Evolutionary conservation across 2,888 invertebrate genomes (phyloP).

Genomic region (Acanthoscelides obtectus): DNA sequence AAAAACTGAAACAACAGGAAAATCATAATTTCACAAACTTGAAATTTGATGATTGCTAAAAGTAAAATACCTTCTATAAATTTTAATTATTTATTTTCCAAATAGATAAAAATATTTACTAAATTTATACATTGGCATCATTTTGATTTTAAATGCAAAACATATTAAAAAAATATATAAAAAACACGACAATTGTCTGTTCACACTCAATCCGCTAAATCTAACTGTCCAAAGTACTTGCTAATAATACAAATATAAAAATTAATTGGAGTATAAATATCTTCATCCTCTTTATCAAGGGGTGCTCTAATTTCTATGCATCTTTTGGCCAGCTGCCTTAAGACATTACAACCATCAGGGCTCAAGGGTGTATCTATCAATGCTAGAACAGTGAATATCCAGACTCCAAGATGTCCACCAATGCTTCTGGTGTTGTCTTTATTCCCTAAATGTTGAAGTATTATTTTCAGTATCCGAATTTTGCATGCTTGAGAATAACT

Average conservation of each 20-base stretch:
- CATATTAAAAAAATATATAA: too few species aligned
- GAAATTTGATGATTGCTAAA: too few species aligned
- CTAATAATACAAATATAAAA: slow-evolving; percentile 71
- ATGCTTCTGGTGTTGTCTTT: slow-evolving; percentile 39
- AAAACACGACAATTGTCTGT: too few species aligned
- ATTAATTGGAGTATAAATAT: slow-evolving; percentile 56
- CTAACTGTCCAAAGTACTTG: slow-evolving; percentile 69
- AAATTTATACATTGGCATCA: too few species aligned
- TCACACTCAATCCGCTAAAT: slow-evolving; percentile 57
- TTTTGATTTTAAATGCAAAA: too few species aligned
- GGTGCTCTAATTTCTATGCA: slow-evolving; percentile 46
- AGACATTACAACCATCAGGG: slow-evolving; percentile 55
- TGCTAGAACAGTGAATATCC: slow-evolving; percentile 60
- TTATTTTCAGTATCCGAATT: slow-evolving; percentile 32
- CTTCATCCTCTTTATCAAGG: slow-evolving; percentile 38
- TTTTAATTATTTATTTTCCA: too few species aligned
- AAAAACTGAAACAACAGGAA: too few species aligned
- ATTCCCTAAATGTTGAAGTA: slow-evolving; percentile 28
- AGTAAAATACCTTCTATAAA: too few species aligned
- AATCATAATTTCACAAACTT: too few species aligned
- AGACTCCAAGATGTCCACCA: slow-evolving; percentile 51
- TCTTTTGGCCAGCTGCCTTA: slow-evolving; percentile 55
- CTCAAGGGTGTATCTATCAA: slow-evolving; percentile 58
- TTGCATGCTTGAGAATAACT: slow-evolving; percentile 31
- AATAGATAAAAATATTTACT: too few species aligned